Percentiles rank a stretch among this genome's conserved stretches.
phyloP scores from a whole-genome alignment of 2,113 vertebrate genomes.

The Camelus bactrianus region DNA sequence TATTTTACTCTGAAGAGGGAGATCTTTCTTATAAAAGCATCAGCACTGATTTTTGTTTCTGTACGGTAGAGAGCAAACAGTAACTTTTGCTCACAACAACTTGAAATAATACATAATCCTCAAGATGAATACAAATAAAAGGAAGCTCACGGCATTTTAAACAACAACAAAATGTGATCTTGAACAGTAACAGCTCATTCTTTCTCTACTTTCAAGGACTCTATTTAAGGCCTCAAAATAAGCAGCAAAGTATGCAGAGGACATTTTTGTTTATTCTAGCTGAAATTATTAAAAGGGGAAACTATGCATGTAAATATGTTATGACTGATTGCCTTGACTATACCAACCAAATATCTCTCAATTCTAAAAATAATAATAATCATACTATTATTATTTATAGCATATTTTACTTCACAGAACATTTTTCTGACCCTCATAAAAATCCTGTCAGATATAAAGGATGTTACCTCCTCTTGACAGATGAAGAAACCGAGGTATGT shows the following conservation, averaged over 20 bases:
- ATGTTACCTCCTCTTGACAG: neutral
- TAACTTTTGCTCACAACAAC: neutral
- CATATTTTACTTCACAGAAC: conserved; percentile 19
- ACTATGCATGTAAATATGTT: neutral
- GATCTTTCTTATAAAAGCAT: neutral
- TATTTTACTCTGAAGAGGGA: neutral
- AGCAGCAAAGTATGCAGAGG: neutral
- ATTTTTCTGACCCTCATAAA: conserved; percentile 15
- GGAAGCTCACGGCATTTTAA: neutral
- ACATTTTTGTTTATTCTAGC: neutral
- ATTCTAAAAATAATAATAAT: neutral
- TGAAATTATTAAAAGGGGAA: conserved; percentile 23
- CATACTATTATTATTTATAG: neutral
- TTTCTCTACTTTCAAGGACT: neutral
- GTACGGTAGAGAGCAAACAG: neutral
- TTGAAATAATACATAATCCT: neutral
- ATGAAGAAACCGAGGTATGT: conserved; percentile 11
- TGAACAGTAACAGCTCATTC: neutral
- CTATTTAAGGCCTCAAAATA: neutral
- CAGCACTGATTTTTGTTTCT: conserved; percentile 28
- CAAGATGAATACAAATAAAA: conserved; percentile 47
- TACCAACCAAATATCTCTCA: neutral
- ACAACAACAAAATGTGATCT: neutral
- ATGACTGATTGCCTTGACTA: neutral
- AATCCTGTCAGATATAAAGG: neutral